A percentile compares a stretch with the other conserved stretches of the same genome.
These are phyloP conservation scores for Varroa destructor DNA, from an alignment of 1,140 invertebrate species.

Conservation along the genomic window DNA sequence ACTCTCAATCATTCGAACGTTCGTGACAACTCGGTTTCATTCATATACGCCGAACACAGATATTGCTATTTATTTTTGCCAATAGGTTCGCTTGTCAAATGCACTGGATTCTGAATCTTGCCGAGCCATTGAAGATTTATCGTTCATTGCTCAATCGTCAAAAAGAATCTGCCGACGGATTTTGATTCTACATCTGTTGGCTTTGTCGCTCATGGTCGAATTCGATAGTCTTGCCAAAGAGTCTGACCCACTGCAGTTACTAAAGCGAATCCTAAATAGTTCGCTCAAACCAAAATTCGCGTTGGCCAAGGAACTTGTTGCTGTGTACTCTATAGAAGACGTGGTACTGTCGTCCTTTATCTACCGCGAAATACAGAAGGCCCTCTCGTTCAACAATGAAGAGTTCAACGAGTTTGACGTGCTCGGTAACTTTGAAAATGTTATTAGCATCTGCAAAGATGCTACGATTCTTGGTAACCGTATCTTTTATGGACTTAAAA, in stretches of 20 bases:
- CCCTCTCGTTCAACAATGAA: background rate
- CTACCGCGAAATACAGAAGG: constrained; percentile 5
- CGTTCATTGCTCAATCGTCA: background rate
- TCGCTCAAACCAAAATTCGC: background rate
- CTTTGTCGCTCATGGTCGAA: background rate
- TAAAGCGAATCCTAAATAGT: background rate
- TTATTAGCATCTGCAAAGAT: constrained; percentile 16
- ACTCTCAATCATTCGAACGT: too few relatives aligned
- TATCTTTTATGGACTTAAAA: constrained; percentile 17
- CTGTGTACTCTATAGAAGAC: constrained; percentile 7
- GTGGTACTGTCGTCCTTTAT: background rate
- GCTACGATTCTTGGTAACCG: constrained; percentile 20
- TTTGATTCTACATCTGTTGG: background rate
- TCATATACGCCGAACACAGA: too few relatives aligned
- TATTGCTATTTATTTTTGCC: too few relatives aligned
- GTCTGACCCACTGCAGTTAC: constrained; percentile 6
- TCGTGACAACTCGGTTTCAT: too few relatives aligned
- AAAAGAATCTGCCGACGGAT: background rate
- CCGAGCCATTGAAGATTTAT: background rate
- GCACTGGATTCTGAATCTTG: background rate
- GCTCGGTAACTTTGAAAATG: constrained; percentile 3
- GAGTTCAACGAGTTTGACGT: constrained; percentile 13
- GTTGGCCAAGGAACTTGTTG: constrained; percentile 8
- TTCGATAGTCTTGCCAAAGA: constrained; percentile 15
- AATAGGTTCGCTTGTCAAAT: constrained; percentile 5